Conservation (phyloP, 2,113 vertebrate species). For the Nasalis larvatus region DNA sequence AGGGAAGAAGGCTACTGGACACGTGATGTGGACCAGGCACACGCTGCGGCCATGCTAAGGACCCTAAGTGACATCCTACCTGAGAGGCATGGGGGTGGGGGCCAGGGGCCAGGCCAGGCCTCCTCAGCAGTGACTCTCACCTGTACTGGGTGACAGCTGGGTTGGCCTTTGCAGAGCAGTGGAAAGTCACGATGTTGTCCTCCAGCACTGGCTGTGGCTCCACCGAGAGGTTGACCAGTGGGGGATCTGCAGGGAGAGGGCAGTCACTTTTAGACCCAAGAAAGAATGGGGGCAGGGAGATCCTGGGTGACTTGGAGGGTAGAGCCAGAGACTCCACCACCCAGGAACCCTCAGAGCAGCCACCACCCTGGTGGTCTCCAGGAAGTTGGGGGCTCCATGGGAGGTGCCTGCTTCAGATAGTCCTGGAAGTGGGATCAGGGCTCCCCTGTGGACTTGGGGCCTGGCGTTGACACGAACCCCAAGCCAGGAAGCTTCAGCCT, state of each 20-base stretch:
- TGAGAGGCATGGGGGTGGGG: not conserved
- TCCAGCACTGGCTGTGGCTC: conserved; percentile 96
- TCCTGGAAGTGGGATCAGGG: not conserved
- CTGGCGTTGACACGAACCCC: not conserved
- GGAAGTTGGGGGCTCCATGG: not conserved
- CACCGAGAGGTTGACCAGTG: conserved; percentile 96
- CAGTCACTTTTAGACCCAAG: not conserved
- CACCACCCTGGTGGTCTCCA: not conserved
- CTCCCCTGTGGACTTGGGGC: not conserved
- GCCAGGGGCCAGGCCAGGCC: not conserved
- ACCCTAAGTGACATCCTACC: rapidly evolving
- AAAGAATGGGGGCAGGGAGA: not conserved
- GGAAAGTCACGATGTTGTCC: conserved; percentile 95
- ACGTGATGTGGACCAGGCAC: rapidly evolving
- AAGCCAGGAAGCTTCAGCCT: not conserved
- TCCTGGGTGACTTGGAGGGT: not conserved
- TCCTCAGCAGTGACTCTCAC: conserved; percentile 82
- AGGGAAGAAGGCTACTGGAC: not conserved
- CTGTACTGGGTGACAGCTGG: conserved; percentile 96
- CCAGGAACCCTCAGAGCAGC: not conserved
- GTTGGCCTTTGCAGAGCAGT: conserved; percentile 98
- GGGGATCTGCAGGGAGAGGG: conserved; percentile 89
- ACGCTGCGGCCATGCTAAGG: rapidly evolving
- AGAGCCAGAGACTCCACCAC: not conserved
- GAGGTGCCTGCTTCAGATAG: not conserved